phyloP scores from a whole-genome alignment of 1,140 invertebrate genomes.

The Papilio polyxenes region DNA sequence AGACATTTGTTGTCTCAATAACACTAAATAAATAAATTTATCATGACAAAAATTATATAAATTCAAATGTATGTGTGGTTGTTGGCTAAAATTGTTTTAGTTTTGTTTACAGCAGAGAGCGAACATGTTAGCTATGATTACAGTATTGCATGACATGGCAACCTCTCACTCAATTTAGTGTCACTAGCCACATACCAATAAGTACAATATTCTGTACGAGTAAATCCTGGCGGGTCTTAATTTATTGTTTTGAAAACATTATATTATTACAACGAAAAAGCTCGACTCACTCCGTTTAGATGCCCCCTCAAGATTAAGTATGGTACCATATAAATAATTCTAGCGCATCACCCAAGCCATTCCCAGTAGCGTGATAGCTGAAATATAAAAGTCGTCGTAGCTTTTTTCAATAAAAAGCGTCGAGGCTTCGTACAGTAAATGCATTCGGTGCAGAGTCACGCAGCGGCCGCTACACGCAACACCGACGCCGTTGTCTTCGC shows the following conservation, averaged over 20 bases:
- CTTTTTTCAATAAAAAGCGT: slow-evolving; percentile 44
- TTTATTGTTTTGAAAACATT: too few relatives aligned
- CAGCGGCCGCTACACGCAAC: slow-evolving; percentile 48
- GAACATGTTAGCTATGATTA: slow-evolving; percentile 25
- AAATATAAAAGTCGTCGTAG: slow-evolving; percentile 45
- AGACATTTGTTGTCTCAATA: not conserved
- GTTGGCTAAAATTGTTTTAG: slow-evolving; percentile 4
- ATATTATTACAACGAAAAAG: too few relatives aligned
- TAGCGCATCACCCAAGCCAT: slow-evolving; percentile 8
- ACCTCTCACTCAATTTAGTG: not conserved
- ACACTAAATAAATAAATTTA: slow-evolving; percentile 16
- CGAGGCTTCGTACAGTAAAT: slow-evolving; percentile 51
- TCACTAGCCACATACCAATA: not conserved
- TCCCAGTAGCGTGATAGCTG: slow-evolving; percentile 42
- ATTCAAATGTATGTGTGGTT: not conserved
- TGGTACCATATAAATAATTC: not conserved
- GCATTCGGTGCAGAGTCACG: slow-evolving; percentile 48
- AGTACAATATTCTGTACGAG: not conserved
- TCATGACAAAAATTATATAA: slow-evolving; percentile 14
- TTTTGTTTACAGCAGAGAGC: not conserved
- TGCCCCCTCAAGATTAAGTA: not conserved
- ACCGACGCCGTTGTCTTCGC: slow-evolving; percentile 39
- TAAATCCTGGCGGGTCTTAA: not conserved
- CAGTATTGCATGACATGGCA: slow-evolving; percentile 18
- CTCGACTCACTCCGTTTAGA: not conserved